Conservation (phyloP, 2,888 invertebrate genomes). For the Craniophora ligustri region DNA sequence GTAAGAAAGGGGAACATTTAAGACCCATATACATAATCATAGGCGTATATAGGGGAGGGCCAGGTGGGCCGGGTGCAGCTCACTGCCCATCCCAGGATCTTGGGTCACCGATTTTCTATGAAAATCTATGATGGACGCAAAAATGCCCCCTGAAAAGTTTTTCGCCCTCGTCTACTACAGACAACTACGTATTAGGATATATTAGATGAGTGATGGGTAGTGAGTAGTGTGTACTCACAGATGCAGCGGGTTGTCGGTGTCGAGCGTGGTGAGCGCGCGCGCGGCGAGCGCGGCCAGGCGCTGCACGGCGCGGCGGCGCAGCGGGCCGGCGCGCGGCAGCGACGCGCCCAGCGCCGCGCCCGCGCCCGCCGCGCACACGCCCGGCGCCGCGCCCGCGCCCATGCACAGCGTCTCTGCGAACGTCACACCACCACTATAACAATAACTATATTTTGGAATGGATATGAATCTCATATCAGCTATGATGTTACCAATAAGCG, state of each 20-base stretch:
- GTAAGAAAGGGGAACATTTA: conserved; percentile 38
- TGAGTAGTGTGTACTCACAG: conserved; percentile 63
- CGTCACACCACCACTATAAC: too few relatives aligned
- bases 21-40: background rate
- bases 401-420: conserved; percentile 72
- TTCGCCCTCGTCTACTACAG: too few relatives aligned
- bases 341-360: conserved; percentile 67
- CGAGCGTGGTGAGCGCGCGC: conserved; percentile 73
- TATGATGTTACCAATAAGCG: conserved; percentile 72
- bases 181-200: background rate
- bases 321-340: conserved; percentile 72
- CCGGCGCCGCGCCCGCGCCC: conserved; percentile 78
- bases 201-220: background rate
- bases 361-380: conserved; percentile 58
- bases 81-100: too few relatives aligned
- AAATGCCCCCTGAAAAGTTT: too few relatives aligned
- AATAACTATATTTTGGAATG: too few relatives aligned
- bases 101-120: too few relatives aligned
- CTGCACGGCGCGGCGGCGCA: conserved; percentile 74
- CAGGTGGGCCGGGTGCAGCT: too few relatives aligned
- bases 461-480: too few relatives aligned
- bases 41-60: too few relatives aligned
- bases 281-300: conserved; percentile 79
- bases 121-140: too few relatives aligned
- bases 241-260: conserved; percentile 77